Conservation (phyloP, 2,113 vertebrate genomes). For the Scolopax mira region DNA sequence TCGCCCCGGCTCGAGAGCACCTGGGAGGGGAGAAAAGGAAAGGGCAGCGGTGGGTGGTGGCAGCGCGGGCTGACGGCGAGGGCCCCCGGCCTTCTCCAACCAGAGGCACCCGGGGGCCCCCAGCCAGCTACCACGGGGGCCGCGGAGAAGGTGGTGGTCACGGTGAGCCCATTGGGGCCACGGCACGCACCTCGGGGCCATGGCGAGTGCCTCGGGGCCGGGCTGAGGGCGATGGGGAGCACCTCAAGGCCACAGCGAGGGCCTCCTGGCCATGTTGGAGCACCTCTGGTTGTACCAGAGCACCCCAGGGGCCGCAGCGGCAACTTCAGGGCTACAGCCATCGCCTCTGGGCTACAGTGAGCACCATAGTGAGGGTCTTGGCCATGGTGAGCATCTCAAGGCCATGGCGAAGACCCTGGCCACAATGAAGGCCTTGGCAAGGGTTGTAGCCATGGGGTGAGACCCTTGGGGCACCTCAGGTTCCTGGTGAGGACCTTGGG, state of each 20-base stretch:
- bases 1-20: constrained; percentile 49
- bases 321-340: not conserved
- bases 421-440: not conserved
- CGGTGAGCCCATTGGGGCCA: fast-evolving
- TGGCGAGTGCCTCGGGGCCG: not conserved
- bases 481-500: not conserved
- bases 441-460: too few species aligned
- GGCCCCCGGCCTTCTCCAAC: not conserved
- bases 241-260: not conserved
- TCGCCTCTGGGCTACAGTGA: not conserved
- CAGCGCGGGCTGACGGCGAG: not conserved
- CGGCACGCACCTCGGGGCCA: fast-evolving
- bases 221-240: not conserved
- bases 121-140: not conserved
- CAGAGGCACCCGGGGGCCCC: not conserved
- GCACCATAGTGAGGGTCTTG: not conserved
- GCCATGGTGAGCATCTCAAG: not conserved
- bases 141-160: not conserved
- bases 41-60: constrained; percentile 38
- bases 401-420: not conserved
- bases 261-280: fast-evolving
- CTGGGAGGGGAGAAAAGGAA: constrained; percentile 59
- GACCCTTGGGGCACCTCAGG: not conserved
- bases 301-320: not conserved
- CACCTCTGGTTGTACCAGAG: not conserved